Percentiles rank a stretch among this genome's conserved stretches.
phyloP scores from a whole-genome alignment of 2,797 vertebrate genomes.

The Crocidura indochinensis region DNA sequence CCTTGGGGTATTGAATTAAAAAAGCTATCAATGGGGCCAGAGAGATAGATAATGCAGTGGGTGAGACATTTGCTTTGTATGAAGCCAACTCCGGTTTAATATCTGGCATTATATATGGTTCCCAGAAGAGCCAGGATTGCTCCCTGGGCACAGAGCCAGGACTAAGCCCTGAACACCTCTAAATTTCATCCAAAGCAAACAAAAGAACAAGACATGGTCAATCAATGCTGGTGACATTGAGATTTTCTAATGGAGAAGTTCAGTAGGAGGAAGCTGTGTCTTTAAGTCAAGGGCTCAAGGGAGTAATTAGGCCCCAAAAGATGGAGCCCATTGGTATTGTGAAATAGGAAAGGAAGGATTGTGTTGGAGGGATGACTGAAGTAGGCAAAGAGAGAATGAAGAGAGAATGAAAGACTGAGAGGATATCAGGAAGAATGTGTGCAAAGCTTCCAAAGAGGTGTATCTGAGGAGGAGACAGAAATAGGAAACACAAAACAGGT shows the following conservation, averaged over 20 bases:
- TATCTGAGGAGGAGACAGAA: not conserved
- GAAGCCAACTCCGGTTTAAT: too few relatives aligned
- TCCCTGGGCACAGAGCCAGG: too few relatives aligned
- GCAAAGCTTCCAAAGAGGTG: not conserved
- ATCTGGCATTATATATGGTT: too few relatives aligned
- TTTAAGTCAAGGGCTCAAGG: not conserved
- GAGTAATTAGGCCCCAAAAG: not conserved
- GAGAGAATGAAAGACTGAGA: not conserved
- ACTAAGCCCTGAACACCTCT: too few relatives aligned
- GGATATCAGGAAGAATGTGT: not conserved
- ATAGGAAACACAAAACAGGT: not conserved
- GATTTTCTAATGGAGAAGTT: not conserved
- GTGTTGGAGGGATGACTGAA: not conserved
- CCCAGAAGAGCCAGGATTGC: too few relatives aligned
- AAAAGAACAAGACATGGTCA: too few relatives aligned
- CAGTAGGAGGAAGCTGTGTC: too few relatives aligned
- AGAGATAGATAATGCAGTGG: too few relatives aligned
- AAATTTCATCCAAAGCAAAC: too few relatives aligned
- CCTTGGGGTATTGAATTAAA: not conserved
- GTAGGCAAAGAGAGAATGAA: not conserved
- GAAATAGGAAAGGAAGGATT: not conserved
- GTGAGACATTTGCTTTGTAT: too few relatives aligned
- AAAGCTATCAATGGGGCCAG: not conserved
- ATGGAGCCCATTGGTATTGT: not conserved
- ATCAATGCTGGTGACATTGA: not conserved